Evolutionary conservation across 1,140 invertebrate genomes (phyloP).

Genomic region (Cepaea nemoralis): DNA sequence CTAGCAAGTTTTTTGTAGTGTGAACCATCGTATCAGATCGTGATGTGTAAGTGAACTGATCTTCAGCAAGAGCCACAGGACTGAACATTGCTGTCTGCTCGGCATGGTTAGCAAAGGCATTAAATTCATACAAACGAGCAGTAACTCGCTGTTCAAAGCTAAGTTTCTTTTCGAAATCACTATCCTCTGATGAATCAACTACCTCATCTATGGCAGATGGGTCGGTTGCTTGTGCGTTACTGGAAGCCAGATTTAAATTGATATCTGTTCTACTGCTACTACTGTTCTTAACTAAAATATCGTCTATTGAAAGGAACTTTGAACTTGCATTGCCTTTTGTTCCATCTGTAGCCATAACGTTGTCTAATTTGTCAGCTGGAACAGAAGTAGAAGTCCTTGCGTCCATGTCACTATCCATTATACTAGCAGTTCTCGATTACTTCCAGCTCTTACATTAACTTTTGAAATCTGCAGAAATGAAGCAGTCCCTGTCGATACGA

Average conservation of each 20-base stretch:
- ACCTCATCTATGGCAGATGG: not conserved
- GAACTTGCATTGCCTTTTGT: not conserved
- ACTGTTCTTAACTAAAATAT: not conserved
- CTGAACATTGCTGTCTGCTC: not conserved
- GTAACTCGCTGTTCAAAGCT: not conserved
- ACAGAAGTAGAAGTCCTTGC: not conserved
- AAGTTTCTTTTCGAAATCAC: not conserved
- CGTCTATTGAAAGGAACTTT: conserved; percentile 18
- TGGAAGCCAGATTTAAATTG: not conserved
- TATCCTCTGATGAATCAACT: not conserved
- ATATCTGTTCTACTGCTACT: not conserved
- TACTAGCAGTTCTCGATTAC: not conserved
- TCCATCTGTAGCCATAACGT: not conserved
- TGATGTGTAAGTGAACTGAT: not conserved
- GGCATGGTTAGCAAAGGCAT: not conserved
- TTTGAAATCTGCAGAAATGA: too few species aligned
- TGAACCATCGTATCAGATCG: not conserved
- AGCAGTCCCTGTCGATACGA: too few species aligned
- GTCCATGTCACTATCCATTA: not conserved
- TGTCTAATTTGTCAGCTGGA: not conserved
- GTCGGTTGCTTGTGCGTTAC: not conserved
- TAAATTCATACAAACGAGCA: not conserved
- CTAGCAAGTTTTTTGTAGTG: not conserved
- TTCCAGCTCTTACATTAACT: too few species aligned
- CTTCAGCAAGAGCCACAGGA: not conserved